phyloP scores from a whole-genome alignment of 2,113 vertebrate species.

The Haemorhous mexicanus region DNA sequence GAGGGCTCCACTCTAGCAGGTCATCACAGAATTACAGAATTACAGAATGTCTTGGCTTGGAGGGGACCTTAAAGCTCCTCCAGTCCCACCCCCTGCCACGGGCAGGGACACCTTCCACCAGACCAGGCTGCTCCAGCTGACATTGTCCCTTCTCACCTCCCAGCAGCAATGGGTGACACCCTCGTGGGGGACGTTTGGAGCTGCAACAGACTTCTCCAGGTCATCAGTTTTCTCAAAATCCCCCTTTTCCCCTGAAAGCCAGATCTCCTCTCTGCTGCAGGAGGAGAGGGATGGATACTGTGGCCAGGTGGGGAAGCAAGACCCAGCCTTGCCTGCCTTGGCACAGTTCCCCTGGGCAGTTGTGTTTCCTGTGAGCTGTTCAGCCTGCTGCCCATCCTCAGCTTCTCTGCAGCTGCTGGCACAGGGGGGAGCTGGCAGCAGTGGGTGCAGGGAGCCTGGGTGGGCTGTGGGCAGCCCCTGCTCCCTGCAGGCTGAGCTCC shows the following conservation, averaged over 20 bases:
- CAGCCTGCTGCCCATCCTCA: accelerated
- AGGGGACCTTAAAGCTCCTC: not conserved
- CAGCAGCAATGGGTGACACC: not conserved
- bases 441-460: not conserved
- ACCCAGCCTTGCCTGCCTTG: not conserved
- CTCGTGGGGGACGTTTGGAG: not conserved
- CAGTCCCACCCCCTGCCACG: not conserved
- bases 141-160: not conserved
- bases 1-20: not conserved
- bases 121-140: not conserved
- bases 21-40: not conserved
- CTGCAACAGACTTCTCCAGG: not conserved
- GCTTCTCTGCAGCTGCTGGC: not conserved
- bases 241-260: not conserved
- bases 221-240: not conserved
- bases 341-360: not conserved
- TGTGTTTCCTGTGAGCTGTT: not conserved
- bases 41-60: not conserved
- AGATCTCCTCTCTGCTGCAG: not conserved
- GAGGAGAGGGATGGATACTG: not conserved
- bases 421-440: accelerated
- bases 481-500: not conserved
- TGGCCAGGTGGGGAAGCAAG: not conserved
- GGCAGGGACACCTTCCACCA: not conserved
- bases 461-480: not conserved